phyloP scores from a whole-genome alignment of 2,113 vertebrate species.

The Toxostoma redivivum region DNA sequence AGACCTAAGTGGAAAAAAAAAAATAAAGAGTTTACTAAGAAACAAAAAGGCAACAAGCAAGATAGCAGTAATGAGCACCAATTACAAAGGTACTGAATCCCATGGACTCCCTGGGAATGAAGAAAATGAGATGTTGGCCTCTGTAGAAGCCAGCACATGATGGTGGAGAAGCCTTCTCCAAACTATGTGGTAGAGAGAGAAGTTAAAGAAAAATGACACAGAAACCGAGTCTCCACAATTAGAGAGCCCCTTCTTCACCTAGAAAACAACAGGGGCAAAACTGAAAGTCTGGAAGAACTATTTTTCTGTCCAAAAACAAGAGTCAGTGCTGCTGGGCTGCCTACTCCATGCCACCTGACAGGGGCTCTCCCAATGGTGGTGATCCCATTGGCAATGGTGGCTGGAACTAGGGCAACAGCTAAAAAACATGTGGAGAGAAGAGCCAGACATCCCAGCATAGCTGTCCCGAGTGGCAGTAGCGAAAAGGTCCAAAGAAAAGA shows the following conservation, averaged over 20 bases:
- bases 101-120: not conserved
- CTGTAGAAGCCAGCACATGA: not conserved
- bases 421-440: not conserved
- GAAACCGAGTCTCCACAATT: accelerated
- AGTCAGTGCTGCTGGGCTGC: not conserved
- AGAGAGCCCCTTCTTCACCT: not conserved
- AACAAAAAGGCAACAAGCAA: not conserved
- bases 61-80: not conserved
- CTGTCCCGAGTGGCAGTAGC: accelerated
- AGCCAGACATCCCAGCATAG: too few relatives aligned
- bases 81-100: not conserved
- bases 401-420: not conserved
- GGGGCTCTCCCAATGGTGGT: accelerated
- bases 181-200: not conserved
- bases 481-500: not conserved
- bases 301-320: not conserved
- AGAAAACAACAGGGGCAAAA: not conserved
- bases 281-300: not conserved
- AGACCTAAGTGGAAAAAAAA: not conserved
- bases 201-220: not conserved
- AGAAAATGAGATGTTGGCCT: accelerated
- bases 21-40: not conserved
- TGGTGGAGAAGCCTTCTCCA: not conserved
- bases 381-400: not conserved
- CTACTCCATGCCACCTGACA: accelerated